Percentiles rank a stretch among this genome's conserved stretches.
Evolutionary conservation across 2,113 vertebrate genomes (phyloP).

Genomic region (Callospermophilus lateralis): DNA sequence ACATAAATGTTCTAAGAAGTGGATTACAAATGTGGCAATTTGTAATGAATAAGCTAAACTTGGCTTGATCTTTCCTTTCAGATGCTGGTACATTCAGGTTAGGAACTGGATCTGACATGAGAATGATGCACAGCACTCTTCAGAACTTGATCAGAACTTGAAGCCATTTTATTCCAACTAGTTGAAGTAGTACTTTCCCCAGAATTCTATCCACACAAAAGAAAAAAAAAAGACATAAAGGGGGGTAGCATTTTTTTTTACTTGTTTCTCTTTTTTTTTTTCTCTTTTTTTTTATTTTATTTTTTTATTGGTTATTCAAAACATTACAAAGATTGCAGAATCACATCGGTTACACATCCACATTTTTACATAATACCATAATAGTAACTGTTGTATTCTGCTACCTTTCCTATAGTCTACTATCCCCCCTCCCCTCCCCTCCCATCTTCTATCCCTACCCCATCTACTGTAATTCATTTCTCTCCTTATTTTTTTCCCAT

Average conservation of each 20-base stretch:
- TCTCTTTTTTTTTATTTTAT: too few species aligned
- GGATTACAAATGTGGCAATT: neutral
- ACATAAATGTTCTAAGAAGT: neutral
- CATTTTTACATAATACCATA: too few species aligned
- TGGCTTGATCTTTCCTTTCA: neutral
- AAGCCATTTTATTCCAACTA: constrained; percentile 35
- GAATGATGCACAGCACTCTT: neutral
- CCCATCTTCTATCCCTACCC: too few species aligned
- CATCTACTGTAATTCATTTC: too few species aligned
- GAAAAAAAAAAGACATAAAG: neutral
- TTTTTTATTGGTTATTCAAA: too few species aligned
- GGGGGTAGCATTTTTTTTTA: neutral
- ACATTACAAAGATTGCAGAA: too few species aligned
- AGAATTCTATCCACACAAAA: neutral
- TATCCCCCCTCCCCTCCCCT: too few species aligned
- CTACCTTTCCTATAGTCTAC: too few species aligned
- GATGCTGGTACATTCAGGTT: neutral
- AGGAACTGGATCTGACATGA: neutral
- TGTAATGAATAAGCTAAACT: neutral
- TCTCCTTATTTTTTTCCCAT: too few species aligned
- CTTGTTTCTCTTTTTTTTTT: too few species aligned
- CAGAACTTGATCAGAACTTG: neutral
- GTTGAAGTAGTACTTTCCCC: constrained; percentile 8
- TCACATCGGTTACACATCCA: too few species aligned
- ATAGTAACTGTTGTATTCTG: too few species aligned